Conservation (phyloP, 2,113 vertebrate species). For the Bubalus kerabau region DNA sequence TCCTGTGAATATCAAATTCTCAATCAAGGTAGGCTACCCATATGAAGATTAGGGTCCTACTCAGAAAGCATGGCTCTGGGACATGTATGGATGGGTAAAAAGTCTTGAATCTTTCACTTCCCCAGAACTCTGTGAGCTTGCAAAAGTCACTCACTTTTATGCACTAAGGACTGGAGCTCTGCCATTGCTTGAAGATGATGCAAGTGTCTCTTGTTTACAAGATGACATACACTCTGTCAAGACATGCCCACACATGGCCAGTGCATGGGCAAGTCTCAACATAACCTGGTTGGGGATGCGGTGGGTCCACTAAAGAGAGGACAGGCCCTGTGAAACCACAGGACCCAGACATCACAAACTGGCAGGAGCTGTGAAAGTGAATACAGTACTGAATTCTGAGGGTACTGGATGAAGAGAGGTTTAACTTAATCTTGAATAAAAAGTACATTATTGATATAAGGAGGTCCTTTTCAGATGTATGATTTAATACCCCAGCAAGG, state of each 20-base stretch:
- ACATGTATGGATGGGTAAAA: background rate
- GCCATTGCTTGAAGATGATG: background rate
- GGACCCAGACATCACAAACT: background rate
- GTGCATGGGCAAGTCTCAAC: accelerated
- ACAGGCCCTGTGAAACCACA: background rate
- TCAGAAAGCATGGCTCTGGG: background rate
- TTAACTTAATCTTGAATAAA: background rate
- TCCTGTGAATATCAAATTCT: background rate
- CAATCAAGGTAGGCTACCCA: background rate
- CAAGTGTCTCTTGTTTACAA: background rate
- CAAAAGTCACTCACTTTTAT: background rate
- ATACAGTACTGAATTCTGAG: background rate
- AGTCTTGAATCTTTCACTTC: background rate
- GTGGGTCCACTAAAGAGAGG: background rate
- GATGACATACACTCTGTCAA: background rate
- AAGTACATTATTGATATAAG: background rate
- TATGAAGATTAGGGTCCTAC: background rate
- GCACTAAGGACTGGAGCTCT: background rate
- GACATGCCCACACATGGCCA: background rate
- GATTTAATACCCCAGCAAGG: background rate
- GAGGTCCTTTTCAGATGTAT: background rate
- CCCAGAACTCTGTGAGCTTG: background rate
- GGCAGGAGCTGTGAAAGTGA: background rate
- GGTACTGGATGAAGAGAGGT: background rate
- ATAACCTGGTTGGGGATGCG: background rate